Evolutionary conservation across 1,140 invertebrate species (phyloP).

Genomic region (Magallana ariakensis): DNA sequence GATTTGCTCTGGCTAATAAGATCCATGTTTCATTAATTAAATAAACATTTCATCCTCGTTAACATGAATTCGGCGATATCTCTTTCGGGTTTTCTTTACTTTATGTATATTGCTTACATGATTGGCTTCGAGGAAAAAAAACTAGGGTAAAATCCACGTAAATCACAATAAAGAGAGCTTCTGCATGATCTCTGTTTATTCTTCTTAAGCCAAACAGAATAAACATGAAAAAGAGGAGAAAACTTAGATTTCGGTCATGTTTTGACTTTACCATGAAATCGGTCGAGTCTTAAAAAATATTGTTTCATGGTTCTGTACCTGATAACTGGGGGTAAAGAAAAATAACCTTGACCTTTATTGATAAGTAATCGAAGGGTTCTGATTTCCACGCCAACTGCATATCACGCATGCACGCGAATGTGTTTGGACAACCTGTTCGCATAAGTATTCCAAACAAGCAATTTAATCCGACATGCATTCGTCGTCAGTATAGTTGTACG

Average conservation of each 20-base stretch:
- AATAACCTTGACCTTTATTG: background rate
- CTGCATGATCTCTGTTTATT: background rate
- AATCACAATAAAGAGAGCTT: background rate
- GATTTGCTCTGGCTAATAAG: background rate
- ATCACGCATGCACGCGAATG: background rate
- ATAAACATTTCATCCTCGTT: constrained; percentile 28
- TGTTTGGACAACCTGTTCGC: background rate
- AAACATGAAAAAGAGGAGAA: background rate
- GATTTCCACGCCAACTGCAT: background rate
- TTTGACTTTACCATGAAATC: constrained; percentile 2
- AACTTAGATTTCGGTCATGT: background rate
- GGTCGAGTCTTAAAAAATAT: background rate
- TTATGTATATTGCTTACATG: background rate
- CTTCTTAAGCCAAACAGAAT: constrained; percentile 22
- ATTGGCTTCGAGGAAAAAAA: background rate
- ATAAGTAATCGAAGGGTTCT: background rate
- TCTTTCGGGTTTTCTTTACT: background rate
- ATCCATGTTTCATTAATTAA: constrained; percentile 20
- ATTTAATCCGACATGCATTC: no score
- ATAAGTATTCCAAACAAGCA: no score
- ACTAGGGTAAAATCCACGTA: background rate
- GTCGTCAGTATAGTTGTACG: no score
- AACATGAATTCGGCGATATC: background rate
- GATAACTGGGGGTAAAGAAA: background rate
- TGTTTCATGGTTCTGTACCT: background rate